A percentile compares a stretch with the other conserved stretches of the same genome.
Conservation (phyloP, 2,797 vertebrate species). For the Sciaenops ocellatus region DNA sequence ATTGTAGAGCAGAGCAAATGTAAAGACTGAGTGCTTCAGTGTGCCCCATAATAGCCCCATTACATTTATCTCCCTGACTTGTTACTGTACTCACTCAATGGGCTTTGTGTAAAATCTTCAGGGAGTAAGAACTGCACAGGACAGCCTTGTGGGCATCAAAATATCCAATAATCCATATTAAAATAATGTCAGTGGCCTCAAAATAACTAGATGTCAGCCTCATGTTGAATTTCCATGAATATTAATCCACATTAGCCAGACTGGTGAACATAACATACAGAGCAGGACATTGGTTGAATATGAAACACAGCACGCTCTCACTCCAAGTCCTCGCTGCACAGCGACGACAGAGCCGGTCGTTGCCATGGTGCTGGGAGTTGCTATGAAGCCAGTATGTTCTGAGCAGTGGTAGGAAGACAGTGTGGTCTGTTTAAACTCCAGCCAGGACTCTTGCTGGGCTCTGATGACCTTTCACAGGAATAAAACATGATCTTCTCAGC, state of each 20-base stretch:
- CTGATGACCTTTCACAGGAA: conserved; percentile 70
- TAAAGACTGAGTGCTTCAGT: conserved; percentile 33
- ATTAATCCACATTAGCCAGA: conserved; percentile 51
- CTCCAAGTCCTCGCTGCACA: conserved; percentile 52
- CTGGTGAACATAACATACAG: conserved; percentile 37
- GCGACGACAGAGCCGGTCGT: conserved; percentile 73
- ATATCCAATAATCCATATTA: conserved; percentile 21
- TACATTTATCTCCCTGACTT: conserved; percentile 29
- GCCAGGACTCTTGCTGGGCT: conserved; percentile 69
- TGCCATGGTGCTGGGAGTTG: conserved; percentile 84
- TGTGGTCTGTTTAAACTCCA: conserved; percentile 74
- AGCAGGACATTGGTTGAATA: conserved; percentile 74
- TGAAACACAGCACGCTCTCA: conserved; percentile 81
- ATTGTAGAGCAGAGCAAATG: conserved; percentile 38
- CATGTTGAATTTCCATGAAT: conserved; percentile 61
- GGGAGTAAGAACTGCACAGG: conserved; percentile 2
- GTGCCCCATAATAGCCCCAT: conserved; percentile 36
- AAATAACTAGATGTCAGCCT: conserved; percentile 30
- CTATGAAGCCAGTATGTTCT: conserved; percentile 82
- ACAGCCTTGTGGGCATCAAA: conserved; percentile 17
- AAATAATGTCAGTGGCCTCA: conserved; percentile 4
- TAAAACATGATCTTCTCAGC: conserved; percentile 35
- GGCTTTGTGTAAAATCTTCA: conserved; percentile 27
- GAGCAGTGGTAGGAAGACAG: conserved; percentile 69
- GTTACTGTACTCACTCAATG: conserved; percentile 9